Base-by-base conservation (phyloP, 1,140 invertebrate species). In the Drosophila lowei region DNA sequence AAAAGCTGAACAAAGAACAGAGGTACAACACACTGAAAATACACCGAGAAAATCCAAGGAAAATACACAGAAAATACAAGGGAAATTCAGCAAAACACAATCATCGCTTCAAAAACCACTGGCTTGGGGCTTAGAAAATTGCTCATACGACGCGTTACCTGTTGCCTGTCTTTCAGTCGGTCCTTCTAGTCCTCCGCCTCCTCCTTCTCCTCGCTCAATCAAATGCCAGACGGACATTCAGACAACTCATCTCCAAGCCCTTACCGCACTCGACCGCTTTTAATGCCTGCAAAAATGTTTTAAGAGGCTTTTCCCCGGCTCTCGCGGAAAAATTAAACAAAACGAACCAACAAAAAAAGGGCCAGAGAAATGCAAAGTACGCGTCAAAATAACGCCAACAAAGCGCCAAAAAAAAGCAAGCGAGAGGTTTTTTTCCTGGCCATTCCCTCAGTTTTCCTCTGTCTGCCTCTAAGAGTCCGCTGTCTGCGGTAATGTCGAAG, bases 221-320 rank as follows among this genome's bases (percentile, higher is more conserved):
- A 59, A 38, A 55, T 58, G 16, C 52, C 44, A 54, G 57, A 43
- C 46, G 21, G 56, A 56, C 55, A 47, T 65, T 62, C 28, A 42
- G 30, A 53, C 55, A 18, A 21, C 41, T 25, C 9, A n/a, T 38
- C 34, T 4, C 11, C 34, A 38, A 11, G 34, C 34, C 34, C 42
- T 47, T 6, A 21, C 43, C 44, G 43, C 41, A 21, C 7, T 18
- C 42, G 2, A 28, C 8, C 9, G 43, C n/a, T 38, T 49, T 46
- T 63, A 79, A 76, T 65, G 60, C 65, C 66, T 52, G 56, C 55
- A 38, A 59, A 81, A 76, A 80, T 72, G 61, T 60, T 72, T 72
- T 80, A 81, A 81, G 72, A 60, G 58, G 78, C 43, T 80, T 80
- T 60, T 38, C 15, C 9, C 44, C 43, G 53, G 15, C 43, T 38